phyloP scores from a whole-genome alignment of 1,140 invertebrate species.

The Danaus plexippus region DNA sequence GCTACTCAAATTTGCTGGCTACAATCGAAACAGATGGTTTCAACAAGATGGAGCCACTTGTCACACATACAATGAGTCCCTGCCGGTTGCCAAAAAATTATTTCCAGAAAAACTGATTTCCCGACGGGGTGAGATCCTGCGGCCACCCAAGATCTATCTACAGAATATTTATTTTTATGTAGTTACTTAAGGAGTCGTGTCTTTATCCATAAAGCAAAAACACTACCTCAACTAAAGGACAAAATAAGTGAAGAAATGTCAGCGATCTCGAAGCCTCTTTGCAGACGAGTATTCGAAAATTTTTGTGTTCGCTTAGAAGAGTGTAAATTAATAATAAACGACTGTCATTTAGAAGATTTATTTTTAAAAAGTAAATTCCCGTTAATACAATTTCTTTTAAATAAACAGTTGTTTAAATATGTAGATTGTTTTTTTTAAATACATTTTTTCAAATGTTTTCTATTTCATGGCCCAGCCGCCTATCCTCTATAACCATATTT shows the following conservation, averaged over 20 bases:
- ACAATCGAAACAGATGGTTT: slow-evolving; percentile 26
- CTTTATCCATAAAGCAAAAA: slow-evolving; percentile 9
- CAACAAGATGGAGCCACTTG: slow-evolving; percentile 31
- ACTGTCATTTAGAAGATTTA: neutral
- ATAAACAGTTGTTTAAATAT: neutral
- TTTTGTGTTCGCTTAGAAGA: too few relatives aligned
- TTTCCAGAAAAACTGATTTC: slow-evolving; percentile 24
- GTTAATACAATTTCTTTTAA: neutral
- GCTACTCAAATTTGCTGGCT: slow-evolving; percentile 29
- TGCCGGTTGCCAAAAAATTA: slow-evolving; percentile 22
- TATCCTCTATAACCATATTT: too few relatives aligned
- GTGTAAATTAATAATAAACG: too few relatives aligned
- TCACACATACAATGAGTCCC: slow-evolving; percentile 23
- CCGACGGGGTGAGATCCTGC: slow-evolving; percentile 21
- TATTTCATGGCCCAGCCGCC: too few relatives aligned
- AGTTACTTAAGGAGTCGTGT: slow-evolving; percentile 14
- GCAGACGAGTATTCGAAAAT: neutral
- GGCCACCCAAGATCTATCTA: slow-evolving; percentile 22
- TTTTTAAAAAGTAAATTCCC: slow-evolving; percentile 6
- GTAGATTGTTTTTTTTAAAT: neutral
- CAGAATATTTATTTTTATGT: slow-evolving; percentile 14
- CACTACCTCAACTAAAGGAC: slow-evolving; percentile 10
- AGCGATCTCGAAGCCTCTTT: slow-evolving; percentile 7
- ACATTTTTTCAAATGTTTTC: neutral
- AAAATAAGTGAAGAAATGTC: slow-evolving; percentile 13